Evolutionary conservation across 2,797 vertebrate genomes (phyloP).

Genomic region (Malurus splendens): DNA sequence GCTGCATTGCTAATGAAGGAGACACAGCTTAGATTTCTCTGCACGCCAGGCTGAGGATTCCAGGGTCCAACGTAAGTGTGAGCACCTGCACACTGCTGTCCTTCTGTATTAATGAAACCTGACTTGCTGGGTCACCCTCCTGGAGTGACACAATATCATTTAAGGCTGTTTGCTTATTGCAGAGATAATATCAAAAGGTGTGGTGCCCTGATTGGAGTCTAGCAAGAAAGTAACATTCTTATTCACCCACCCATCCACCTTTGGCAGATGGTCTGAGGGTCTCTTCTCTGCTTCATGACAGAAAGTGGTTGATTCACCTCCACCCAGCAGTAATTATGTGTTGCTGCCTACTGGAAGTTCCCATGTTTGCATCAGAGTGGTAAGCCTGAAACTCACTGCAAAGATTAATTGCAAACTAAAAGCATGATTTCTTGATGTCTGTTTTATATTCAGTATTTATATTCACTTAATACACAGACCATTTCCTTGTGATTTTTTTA

Average conservation of each 20-base stretch:
- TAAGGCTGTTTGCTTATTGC: constrained; percentile 9
- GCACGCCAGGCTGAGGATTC: neutral
- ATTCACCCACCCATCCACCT: constrained; percentile 1
- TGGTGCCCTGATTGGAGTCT: constrained; percentile 11
- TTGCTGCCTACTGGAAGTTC: constrained; percentile 17
- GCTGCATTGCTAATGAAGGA: neutral
- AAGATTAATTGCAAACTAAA: neutral
- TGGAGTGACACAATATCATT: neutral
- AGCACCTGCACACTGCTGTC: neutral
- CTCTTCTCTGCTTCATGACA: neutral
- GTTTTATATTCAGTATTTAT: neutral
- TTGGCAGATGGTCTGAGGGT: constrained; percentile 9
- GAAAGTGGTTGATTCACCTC: constrained; percentile 1
- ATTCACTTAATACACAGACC: neutral
- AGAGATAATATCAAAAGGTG: constrained; percentile 27
- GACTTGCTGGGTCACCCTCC: neutral
- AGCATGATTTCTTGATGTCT: neutral
- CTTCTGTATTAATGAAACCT: neutral
- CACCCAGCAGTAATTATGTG: neutral
- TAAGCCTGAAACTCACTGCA: neutral
- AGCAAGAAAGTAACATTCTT: constrained; percentile 12
- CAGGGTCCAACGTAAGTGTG: neutral
- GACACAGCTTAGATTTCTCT: neutral
- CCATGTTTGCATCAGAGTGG: neutral
- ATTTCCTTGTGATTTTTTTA: neutral